Evolutionary conservation across 2,888 invertebrate species (phyloP).

Genomic region (Caenorhabditis sulstoni): DNA sequence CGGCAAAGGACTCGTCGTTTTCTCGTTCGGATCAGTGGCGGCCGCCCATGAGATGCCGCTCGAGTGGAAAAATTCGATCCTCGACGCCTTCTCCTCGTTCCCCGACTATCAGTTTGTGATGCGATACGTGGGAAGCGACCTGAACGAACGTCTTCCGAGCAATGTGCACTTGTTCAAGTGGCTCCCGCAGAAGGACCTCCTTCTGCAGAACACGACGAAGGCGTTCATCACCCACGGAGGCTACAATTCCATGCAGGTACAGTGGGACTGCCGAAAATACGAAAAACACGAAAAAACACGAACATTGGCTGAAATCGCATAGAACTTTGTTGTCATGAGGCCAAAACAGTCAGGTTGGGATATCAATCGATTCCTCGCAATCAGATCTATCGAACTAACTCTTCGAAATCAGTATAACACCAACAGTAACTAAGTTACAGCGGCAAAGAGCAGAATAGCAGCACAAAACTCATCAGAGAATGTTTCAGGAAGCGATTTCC

Average conservation of each 20-base stretch:
- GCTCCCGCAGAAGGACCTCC: slow-evolving; percentile 73
- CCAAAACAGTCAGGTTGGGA: too few relatives aligned
- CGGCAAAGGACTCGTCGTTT: slow-evolving; percentile 67
- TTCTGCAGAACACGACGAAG: slow-evolving; percentile 85
- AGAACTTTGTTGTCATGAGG: too few relatives aligned
- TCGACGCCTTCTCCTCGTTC: slow-evolving; percentile 65
- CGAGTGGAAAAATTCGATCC: slow-evolving; percentile 59
- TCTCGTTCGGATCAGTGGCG: slow-evolving; percentile 73
- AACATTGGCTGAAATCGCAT: too few relatives aligned
- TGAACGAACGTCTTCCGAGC: slow-evolving; percentile 50
- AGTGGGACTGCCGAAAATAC: neutral
- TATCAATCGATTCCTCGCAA: too few relatives aligned
- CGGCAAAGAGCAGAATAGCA: too few relatives aligned
- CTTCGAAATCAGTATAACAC: too few relatives aligned
- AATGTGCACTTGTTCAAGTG: slow-evolving; percentile 72
- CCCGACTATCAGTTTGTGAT: slow-evolving; percentile 70
- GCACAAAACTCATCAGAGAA: too few relatives aligned
- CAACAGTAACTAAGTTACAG: too few relatives aligned
- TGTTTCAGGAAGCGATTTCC: slow-evolving; percentile 64
- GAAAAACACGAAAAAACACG: too few relatives aligned
- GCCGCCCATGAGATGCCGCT: slow-evolving; percentile 64
- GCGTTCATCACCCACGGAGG: slow-evolving; percentile 88
- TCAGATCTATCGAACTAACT: too few relatives aligned
- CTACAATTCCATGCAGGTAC: slow-evolving; percentile 85
- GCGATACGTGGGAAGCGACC: slow-evolving; percentile 62